These are phyloP conservation scores for Cyclina sinensis DNA, from an alignment of 1,140 invertebrate species.

Conservation along the genomic window DNA sequence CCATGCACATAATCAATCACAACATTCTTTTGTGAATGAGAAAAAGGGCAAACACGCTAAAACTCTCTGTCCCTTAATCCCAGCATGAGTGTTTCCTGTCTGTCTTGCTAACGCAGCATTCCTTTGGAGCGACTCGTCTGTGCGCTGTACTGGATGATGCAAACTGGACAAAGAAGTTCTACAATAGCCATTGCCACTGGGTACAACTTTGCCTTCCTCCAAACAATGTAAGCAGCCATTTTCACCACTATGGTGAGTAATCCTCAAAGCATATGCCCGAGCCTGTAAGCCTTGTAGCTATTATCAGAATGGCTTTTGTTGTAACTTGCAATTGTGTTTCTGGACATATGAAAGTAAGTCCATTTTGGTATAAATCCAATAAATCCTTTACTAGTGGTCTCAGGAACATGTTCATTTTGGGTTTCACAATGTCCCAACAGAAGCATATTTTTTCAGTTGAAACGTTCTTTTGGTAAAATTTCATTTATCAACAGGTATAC, in stretches of 20 bases:
- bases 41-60: slow-evolving; percentile 13
- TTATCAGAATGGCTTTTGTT: not conserved
- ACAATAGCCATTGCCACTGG: slow-evolving; percentile 12
- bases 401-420: slow-evolving; percentile 40
- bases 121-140: not conserved
- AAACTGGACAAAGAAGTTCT: not conserved
- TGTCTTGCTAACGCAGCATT: not conserved
- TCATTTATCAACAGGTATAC: slow-evolving; percentile 51
- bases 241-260: slow-evolving; percentile 19
- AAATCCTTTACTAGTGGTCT: slow-evolving; percentile 51
- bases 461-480: slow-evolving; percentile 33
- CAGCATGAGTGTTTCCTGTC: not conserved
- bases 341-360: not conserved
- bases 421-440: slow-evolving; percentile 58
- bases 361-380: slow-evolving; percentile 7
- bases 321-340: not conserved
- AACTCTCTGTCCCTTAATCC: not conserved
- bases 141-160: not conserved
- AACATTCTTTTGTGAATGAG: not conserved
- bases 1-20: slow-evolving; percentile 69
- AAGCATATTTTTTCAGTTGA: slow-evolving; percentile 49
- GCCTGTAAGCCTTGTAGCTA: slow-evolving; percentile 1
- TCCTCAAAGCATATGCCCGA: slow-evolving; percentile 30
- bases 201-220: slow-evolving; percentile 1
- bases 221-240: slow-evolving; percentile 23